Conservation (phyloP, 2,113 vertebrate genomes). For the Melospiza melodia region DNA sequence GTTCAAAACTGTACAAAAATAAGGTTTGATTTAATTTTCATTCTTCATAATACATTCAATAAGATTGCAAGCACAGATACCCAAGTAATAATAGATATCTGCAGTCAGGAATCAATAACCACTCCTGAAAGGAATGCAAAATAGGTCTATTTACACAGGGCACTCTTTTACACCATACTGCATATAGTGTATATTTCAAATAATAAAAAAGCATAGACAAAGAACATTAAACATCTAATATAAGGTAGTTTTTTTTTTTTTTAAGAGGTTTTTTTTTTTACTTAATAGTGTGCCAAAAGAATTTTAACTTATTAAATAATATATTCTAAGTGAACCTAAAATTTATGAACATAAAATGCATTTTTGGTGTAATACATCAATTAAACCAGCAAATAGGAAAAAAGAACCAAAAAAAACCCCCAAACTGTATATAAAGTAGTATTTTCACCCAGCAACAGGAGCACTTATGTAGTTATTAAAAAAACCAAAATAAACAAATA, state of each 20-base stretch:
- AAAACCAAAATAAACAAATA: background rate
- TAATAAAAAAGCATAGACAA: conserved; percentile 75
- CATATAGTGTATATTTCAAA: conserved; percentile 71
- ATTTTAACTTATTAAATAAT: conserved; percentile 89
- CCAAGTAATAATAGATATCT: conserved; percentile 67
- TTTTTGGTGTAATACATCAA: conserved; percentile 86
- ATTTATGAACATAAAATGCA: conserved; percentile 84
- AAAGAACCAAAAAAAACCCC: conserved; percentile 65
- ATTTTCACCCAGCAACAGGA: conserved; percentile 81
- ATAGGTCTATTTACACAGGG: conserved; percentile 73
- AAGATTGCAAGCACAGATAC: conserved; percentile 80
- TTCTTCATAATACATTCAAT: conserved; percentile 84
- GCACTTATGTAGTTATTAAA: conserved; percentile 73
- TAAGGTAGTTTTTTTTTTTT: conserved; percentile 73
- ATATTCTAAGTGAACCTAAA: conserved; percentile 85
- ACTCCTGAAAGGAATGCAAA: conserved; percentile 74
- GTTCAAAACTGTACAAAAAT: conserved; percentile 90
- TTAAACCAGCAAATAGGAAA: conserved; percentile 77
- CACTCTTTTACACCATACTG: conserved; percentile 69
- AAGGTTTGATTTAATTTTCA: conserved; percentile 78
- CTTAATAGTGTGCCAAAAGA: conserved; percentile 82
- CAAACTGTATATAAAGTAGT: conserved; percentile 74
- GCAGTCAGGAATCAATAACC: conserved; percentile 73
- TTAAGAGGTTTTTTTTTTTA: conserved; percentile 59
- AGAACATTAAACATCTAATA: conserved; percentile 72